Conservation (phyloP, 2,113 vertebrate genomes). For the Electrona antarctica region DNA sequence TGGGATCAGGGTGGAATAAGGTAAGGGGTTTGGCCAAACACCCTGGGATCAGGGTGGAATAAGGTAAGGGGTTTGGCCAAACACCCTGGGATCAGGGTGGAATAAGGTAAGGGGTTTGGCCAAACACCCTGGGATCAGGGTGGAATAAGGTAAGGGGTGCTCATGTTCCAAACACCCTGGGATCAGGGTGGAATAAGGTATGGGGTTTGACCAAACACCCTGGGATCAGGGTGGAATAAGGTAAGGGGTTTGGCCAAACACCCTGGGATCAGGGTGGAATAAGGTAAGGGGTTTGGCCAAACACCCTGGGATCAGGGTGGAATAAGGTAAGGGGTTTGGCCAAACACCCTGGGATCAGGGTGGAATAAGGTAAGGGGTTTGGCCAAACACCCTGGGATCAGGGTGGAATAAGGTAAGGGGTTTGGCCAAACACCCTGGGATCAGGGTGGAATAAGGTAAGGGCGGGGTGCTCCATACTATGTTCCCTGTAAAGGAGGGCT, state of each 20-base stretch:
- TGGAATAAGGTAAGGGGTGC: not conserved
- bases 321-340: constrained; percentile 6
- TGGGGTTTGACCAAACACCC: constrained; percentile 34
- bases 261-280: constrained; percentile 10
- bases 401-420: constrained; percentile 10
- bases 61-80: constrained; percentile 22
- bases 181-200: constrained; percentile 1
- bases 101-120: constrained; percentile 6
- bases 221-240: not conserved
- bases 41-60: constrained; percentile 10
- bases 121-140: constrained; percentile 29
- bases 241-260: constrained; percentile 30
- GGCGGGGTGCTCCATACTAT: constrained; percentile 7
- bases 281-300: constrained; percentile 22
- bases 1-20: not conserved
- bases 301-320: constrained; percentile 22
- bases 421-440: constrained; percentile 29
- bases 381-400: constrained; percentile 28
- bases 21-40: constrained; percentile 30
- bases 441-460: constrained; percentile 21
- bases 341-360: constrained; percentile 29
- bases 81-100: constrained; percentile 22
- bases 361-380: constrained; percentile 3
- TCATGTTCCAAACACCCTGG: constrained; percentile 35
- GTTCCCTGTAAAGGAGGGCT: constrained; percentile 38